phyloP scores from a whole-genome alignment of 2,888 invertebrate genomes.

The Phengaris arion region DNA sequence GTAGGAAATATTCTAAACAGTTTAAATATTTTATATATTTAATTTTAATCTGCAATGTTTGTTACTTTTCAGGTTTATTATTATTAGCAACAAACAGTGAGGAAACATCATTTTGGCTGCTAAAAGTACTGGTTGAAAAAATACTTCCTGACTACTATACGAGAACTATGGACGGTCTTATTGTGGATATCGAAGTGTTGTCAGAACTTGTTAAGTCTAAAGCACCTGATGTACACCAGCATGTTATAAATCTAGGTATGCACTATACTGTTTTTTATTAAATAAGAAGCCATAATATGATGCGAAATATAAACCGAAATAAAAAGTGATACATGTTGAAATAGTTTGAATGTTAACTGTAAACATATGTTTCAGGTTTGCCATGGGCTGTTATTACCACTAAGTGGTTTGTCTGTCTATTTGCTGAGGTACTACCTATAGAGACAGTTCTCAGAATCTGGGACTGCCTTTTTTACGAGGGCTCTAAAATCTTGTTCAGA shows the following conservation, averaged over 20 bases:
- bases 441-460: slow-evolving; percentile 97
- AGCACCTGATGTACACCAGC: slow-evolving; percentile 89
- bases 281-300: too few species aligned
- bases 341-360: neutral
- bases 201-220: slow-evolving; percentile 91
- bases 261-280: neutral
- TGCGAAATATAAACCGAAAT: too few species aligned
- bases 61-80: slow-evolving; percentile 80
- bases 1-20: too few species aligned
- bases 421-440: slow-evolving; percentile 94
- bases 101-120: slow-evolving; percentile 94
- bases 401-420: slow-evolving; percentile 97
- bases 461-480: slow-evolving; percentile 97
- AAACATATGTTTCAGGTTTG: slow-evolving; percentile 72
- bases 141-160: slow-evolving; percentile 95
- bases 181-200: slow-evolving; percentile 93
- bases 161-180: slow-evolving; percentile 92
- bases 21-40: neutral
- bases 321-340: neutral
- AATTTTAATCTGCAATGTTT: slow-evolving; percentile 21
- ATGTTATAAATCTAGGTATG: slow-evolving; percentile 86
- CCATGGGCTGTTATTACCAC: slow-evolving; percentile 95
- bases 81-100: slow-evolving; percentile 93
- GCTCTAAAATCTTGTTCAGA: slow-evolving; percentile 94
- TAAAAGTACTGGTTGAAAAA: slow-evolving; percentile 92